Evolutionary conservation across 2,888 invertebrate genomes (phyloP).

Genomic region (Epinotia ramella): DNA sequence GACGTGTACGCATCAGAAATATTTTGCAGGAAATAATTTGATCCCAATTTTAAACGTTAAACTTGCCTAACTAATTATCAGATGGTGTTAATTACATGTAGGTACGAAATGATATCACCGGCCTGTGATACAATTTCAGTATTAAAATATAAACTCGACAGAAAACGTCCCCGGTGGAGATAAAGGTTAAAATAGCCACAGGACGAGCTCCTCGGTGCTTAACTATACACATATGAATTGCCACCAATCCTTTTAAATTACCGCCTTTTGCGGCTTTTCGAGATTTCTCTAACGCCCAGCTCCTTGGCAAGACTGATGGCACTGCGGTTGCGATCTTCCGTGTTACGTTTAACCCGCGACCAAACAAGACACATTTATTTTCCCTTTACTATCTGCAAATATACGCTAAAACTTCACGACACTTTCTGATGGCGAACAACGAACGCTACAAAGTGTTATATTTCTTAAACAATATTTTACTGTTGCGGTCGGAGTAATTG

Average conservation of each 20-base stretch:
- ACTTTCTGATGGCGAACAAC: neutral
- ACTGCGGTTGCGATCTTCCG: constrained; percentile 10
- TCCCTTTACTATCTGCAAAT: neutral
- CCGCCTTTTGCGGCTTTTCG: constrained; percentile 56
- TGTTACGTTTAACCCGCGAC: constrained; percentile 30
- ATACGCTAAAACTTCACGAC: neutral
- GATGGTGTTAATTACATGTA: neutral
- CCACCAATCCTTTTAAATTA: constrained; percentile 62
- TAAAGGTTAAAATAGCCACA: constrained; percentile 35
- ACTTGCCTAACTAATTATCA: neutral
- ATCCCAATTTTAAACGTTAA: constrained; percentile 2
- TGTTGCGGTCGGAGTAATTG: constrained; percentile 27
- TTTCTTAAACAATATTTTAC: constrained; percentile 19
- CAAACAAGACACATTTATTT: constrained; percentile 26
- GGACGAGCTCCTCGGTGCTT: constrained; percentile 54
- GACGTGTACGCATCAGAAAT: neutral
- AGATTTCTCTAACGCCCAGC: constrained; percentile 51
- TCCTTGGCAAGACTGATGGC: constrained; percentile 30
- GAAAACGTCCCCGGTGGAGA: constrained; percentile 3
- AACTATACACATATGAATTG: constrained; percentile 67
- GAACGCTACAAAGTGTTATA: neutral
- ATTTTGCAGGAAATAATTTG: neutral
- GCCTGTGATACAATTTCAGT: neutral
- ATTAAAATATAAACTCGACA: neutral
- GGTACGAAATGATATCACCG: neutral